phyloP scores from a whole-genome alignment of 2,888 invertebrate genomes.

The Meiosimyza platycephala region DNA sequence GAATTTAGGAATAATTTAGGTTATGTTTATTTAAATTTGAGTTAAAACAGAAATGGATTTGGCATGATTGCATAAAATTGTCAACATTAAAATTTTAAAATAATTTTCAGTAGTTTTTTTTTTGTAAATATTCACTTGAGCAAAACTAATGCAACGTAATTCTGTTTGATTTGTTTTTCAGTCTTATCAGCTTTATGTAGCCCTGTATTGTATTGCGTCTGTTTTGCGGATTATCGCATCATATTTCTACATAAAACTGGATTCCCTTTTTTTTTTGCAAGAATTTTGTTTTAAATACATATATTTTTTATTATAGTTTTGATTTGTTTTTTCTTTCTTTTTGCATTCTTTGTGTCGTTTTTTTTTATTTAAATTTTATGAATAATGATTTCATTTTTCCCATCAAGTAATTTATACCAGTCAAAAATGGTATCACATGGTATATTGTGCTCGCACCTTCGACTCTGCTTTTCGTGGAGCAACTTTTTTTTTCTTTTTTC shows the following conservation, averaged over 20 bases:
- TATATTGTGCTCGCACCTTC: constrained; percentile 1
- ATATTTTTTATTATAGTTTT: neutral
- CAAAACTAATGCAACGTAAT: too few relatives aligned
- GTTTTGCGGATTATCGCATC: constrained; percentile 4
- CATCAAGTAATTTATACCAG: constrained; percentile 62
- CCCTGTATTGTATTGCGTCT: neutral
- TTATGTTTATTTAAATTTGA: constrained; percentile 46
- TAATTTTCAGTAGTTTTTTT: too few relatives aligned
- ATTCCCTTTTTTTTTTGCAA: constrained; percentile 13
- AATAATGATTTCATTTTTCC: constrained; percentile 63
- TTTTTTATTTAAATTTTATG: constrained; percentile 51
- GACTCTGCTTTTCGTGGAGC: neutral
- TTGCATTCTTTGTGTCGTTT: constrained; percentile 26
- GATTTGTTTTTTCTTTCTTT: constrained; percentile 22
- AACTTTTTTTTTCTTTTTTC: constrained; percentile 19
- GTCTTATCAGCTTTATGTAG: neutral
- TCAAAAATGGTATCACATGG: constrained; percentile 41
- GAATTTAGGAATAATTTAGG: constrained; percentile 49
- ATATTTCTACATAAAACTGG: neutral
- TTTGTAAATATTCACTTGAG: too few relatives aligned
- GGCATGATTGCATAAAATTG: constrained; percentile 3
- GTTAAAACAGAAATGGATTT: neutral
- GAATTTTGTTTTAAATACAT: too few relatives aligned
- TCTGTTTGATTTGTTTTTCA: constrained; percentile 19
- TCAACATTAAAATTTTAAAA: neutral